A percentile compares a stretch with the other conserved stretches of the same genome.
These are phyloP conservation scores for Tragelaphus imberbis DNA, from an alignment of 2,113 vertebrate species.

Conservation along the genomic window DNA sequence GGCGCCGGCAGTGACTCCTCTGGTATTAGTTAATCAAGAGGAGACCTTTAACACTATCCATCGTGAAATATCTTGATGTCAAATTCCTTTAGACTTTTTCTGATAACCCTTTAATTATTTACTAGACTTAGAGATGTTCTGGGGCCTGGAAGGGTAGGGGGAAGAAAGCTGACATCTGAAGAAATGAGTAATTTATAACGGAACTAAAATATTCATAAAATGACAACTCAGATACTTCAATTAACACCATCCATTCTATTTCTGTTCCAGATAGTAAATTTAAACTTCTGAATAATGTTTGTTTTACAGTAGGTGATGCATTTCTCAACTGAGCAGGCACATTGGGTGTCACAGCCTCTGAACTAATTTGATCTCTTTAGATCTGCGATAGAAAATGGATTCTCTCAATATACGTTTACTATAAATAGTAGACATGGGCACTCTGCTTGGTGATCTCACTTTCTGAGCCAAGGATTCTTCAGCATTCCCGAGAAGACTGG, in stretches of 20 bases:
- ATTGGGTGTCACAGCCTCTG: not conserved
- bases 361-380: not conserved
- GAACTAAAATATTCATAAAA: conserved; percentile 69
- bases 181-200: conserved; percentile 65
- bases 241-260: conserved; percentile 55
- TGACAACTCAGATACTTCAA: conserved; percentile 61
- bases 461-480: not conserved
- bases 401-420: not conserved
- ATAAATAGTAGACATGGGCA: not conserved
- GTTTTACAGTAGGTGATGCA: not conserved
- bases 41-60: conserved; percentile 27
- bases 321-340: not conserved
- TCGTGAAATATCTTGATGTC: conserved; percentile 32
- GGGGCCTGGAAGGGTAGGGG: conserved; percentile 24
- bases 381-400: not conserved
- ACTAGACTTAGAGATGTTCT: conserved; percentile 49
- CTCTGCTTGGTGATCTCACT: not conserved
- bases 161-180: conserved; percentile 39
- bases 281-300: conserved; percentile 40
- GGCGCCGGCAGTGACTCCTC: not conserved
- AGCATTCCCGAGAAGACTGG: not conserved
- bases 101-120: conserved; percentile 66
- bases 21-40: conserved; percentile 29
- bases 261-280: conserved; percentile 38
- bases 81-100: conserved; percentile 54